Base-by-base conservation (phyloP, 2,113 vertebrate species). In the Rhizomys pruinosus region DNA sequence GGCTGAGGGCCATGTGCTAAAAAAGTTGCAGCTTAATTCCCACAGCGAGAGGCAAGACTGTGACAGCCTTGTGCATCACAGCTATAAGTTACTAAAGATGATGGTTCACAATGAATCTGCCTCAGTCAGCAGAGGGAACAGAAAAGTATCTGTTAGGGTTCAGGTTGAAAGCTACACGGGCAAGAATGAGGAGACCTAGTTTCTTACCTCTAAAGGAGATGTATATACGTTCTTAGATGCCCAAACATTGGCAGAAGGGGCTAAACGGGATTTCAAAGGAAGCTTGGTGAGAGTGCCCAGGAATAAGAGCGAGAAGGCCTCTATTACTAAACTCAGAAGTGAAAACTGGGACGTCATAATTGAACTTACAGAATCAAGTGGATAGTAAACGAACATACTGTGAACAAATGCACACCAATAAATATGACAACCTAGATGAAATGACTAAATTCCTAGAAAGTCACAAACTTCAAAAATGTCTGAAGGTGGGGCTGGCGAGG, bases 401-500 rank as follows among this genome's bases (percentile, higher is more conserved):
- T 44, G 57, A 89, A 79, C 19, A 92, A 63, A 27, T 84, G n/a
- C 63, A 77, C 68, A 64, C 73, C 22, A 90, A 88, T 72, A 91
- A 90, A 88, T 73, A 66, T 81, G 34, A 71, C 23, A 94, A 84
- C 34, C 76, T 91, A 90, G 52, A 92, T 59, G 32, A 93, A 93
- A 79, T 78, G n/a, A 11, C 59, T 82, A 87, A 69, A 76, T 90
- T 95, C 59, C 61, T 94, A 92, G 80, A 95, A 93, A 95, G 84
- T 80, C 9, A 87, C 7, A 84, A 84, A 84, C 11, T 87, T 37
- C 80, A 57, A 47, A 90, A 85, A 69, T 85, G 80, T 32, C 80
- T 66, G 39, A 66, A 19, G 47, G 47, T 55, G 42, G 66, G 39
- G 61, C 19, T 27, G 66, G 39, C 61, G 44, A 66, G 39, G 47